Percentiles rank a stretch among this genome's conserved stretches.
Evolutionary conservation across 2,888 invertebrate genomes (phyloP).

Genomic region (Rhagonycha lutea): DNA sequence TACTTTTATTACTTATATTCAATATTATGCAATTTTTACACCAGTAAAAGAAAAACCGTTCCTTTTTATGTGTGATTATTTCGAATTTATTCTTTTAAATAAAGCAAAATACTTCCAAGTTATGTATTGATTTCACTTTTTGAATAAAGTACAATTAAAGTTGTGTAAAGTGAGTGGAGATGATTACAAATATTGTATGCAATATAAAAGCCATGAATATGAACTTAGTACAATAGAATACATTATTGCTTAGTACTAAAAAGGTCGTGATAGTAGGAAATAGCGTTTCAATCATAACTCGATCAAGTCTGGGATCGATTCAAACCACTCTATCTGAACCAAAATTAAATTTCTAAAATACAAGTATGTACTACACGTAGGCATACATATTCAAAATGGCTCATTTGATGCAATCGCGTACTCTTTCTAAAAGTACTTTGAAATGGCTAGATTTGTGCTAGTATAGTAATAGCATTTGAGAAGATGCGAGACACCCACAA

Average conservation of each 20-base stretch:
- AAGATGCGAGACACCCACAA: slow-evolving; percentile 30
- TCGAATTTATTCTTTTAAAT: neutral
- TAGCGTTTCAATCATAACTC: slow-evolving; percentile 32
- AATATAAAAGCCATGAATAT: slow-evolving; percentile 31
- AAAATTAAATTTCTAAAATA: slow-evolving; percentile 29
- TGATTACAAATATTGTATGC: slow-evolving; percentile 24
- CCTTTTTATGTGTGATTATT: neutral
- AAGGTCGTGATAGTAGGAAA: slow-evolving; percentile 27
- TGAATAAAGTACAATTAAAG: neutral
- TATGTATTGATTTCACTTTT: neutral
- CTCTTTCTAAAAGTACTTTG: slow-evolving; percentile 2
- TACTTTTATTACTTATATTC: slow-evolving; percentile 8
- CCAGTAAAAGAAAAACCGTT: neutral
- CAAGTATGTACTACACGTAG: slow-evolving; percentile 4
- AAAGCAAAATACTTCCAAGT: neutral
- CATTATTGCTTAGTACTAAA: slow-evolving; percentile 26
- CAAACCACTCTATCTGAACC: slow-evolving; percentile 15
- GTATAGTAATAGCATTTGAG: slow-evolving; percentile 17
- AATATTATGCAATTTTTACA: neutral
- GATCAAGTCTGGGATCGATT: slow-evolving; percentile 27
- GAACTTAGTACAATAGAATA: slow-evolving; percentile 26
- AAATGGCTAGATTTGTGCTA: neutral
- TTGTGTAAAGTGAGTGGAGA: neutral
- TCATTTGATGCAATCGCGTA: slow-evolving; percentile 6
- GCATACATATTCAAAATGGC: slow-evolving; percentile 6